Conservation (phyloP, 2,888 invertebrate species). For the Hofmannophila pseudospretella region DNA sequence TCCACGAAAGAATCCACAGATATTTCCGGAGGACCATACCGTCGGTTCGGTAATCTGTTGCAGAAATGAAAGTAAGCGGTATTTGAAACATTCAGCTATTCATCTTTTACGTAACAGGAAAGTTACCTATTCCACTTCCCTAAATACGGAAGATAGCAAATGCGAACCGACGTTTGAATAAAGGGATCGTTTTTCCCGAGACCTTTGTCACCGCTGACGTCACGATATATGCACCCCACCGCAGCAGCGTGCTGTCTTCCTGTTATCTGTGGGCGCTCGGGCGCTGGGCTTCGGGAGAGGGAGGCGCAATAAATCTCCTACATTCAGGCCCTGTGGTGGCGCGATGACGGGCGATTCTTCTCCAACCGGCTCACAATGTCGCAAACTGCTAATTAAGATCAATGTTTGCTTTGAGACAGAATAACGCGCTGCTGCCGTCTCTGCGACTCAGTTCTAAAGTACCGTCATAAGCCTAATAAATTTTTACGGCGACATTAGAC, state of each 20-base stretch:
- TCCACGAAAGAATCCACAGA: too few species aligned
- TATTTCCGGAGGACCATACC: too few species aligned
- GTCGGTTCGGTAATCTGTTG: too few species aligned
- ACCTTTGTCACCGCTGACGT: constrained; percentile 10
- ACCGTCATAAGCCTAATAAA: too few species aligned
- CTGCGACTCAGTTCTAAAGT: too few species aligned
- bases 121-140: too few species aligned
- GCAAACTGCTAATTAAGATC: constrained; percentile 9
- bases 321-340: neutral
- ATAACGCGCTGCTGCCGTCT: too few species aligned
- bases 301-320: constrained; percentile 9
- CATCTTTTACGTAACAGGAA: too few species aligned
- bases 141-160: neutral
- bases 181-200: neutral
- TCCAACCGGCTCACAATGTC: constrained; percentile 4
- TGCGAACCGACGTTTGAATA: constrained; percentile 1
- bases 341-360: constrained; percentile 19
- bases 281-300: constrained; percentile 1
- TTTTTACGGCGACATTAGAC: too few species aligned
- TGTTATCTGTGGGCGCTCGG: constrained; percentile 6
- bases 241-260: constrained; percentile 4
- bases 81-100: too few species aligned
- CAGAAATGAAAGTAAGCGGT: too few species aligned
- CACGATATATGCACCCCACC: constrained; percentile 8
- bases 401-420: too few species aligned